These are phyloP conservation scores for Aspiorhynchus laticeps DNA, from an alignment of 2,113 vertebrate species.

Conservation along the genomic window DNA sequence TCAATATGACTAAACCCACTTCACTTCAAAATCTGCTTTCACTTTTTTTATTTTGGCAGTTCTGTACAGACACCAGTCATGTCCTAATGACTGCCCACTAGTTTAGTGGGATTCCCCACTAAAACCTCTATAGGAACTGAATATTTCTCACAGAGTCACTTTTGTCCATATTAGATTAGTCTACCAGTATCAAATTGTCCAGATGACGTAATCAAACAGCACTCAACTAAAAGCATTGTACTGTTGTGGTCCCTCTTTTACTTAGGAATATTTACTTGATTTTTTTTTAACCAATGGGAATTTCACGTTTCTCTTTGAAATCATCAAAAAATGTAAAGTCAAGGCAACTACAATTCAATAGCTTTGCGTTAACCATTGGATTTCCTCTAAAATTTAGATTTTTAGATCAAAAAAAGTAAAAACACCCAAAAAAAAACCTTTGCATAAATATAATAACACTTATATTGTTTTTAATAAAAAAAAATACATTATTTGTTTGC, in stretches of 20 bases:
- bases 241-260: background rate
- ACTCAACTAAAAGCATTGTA: background rate
- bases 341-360: background rate
- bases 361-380: background rate
- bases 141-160: background rate
- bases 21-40: background rate
- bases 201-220: background rate
- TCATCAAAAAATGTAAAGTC: background rate
- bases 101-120: constrained; percentile 1
- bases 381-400: background rate
- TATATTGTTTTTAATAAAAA: background rate
- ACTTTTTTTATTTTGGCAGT: background rate
- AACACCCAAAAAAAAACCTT: too few relatives aligned
- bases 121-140: constrained; percentile 2
- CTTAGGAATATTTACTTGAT: background rate
- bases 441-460: background rate
- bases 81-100: too few relatives aligned
- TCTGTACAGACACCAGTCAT: background rate
- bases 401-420: too few relatives aligned
- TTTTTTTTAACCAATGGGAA: background rate
- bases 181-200: background rate
- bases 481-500: background rate
- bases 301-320: background rate
- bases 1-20: background rate
- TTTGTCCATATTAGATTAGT: background rate